phyloP scores from a whole-genome alignment of 2,888 invertebrate genomes.

The Hedychridium roseum region DNA sequence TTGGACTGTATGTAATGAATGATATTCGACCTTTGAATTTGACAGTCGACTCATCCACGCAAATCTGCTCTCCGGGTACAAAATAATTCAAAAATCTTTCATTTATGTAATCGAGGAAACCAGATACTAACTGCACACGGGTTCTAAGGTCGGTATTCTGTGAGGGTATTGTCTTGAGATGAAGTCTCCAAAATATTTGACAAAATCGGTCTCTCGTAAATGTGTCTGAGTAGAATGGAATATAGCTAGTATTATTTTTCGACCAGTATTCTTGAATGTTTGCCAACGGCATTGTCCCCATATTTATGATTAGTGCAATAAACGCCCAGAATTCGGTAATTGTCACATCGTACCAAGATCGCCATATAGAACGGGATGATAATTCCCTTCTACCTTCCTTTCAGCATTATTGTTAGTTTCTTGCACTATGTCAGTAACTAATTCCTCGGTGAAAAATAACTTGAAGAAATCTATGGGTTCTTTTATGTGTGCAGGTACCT shows the following conservation, averaged over 20 bases:
- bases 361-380: constrained; percentile 16
- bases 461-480: constrained; percentile 21
- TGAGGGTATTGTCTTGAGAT: constrained; percentile 15
- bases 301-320: constrained; percentile 31
- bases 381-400: too few species aligned
- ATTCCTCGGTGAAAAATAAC: constrained; percentile 14
- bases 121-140: constrained; percentile 13
- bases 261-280: constrained; percentile 28
- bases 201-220: too few species aligned
- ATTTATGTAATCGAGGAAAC: constrained; percentile 18
- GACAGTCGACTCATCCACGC: constrained; percentile 30
- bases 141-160: constrained; percentile 13
- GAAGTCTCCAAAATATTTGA: constrained; percentile 27
- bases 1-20: constrained; percentile 29
- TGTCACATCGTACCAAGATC: constrained; percentile 22
- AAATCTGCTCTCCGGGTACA: too few species aligned
- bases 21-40: too few species aligned
- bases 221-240: constrained; percentile 21
- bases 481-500: constrained; percentile 11
- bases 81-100: too few species aligned
- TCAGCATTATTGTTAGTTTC: too few species aligned
- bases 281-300: constrained; percentile 22
- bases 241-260: constrained; percentile 12
- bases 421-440: constrained; percentile 7
- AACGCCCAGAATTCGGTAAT: constrained; percentile 28